Percentiles rank a stretch among this genome's conserved stretches.
Conservation (phyloP, 2,888 invertebrate species). For the Tetragonula carbonaria region DNA sequence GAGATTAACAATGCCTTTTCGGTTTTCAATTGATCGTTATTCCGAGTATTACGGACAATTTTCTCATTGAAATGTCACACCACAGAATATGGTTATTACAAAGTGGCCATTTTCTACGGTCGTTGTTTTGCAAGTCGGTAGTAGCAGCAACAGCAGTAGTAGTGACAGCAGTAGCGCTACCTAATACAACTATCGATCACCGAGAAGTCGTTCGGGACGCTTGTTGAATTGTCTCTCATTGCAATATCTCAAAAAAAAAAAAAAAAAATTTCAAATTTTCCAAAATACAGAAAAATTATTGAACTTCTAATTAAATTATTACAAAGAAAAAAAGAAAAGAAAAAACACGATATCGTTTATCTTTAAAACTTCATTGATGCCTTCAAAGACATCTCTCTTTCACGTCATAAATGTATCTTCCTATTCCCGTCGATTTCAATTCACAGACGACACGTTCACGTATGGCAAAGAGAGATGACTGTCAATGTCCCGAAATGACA, state of each 20-base stretch:
- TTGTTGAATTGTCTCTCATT: background rate
- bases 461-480: background rate
- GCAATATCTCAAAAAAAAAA: too few relatives aligned
- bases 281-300: background rate
- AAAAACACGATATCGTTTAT: background rate
- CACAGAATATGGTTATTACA: too few relatives aligned
- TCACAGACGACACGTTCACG: background rate
- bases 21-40: background rate
- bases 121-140: slow-evolving; percentile 48
- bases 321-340: background rate
- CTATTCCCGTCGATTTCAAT: background rate
- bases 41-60: too few relatives aligned
- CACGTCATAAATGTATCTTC: background rate
- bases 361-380: background rate
- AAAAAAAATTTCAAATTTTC: background rate
- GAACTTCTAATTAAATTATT: background rate
- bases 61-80: too few relatives aligned
- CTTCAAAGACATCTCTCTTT: background rate
- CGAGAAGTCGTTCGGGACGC: slow-evolving; percentile 65
- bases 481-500: slow-evolving; percentile 53
- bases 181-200: slow-evolving; percentile 68
- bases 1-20: background rate
- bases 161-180: slow-evolving; percentile 72
- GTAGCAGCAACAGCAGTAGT: slow-evolving; percentile 71
- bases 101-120: background rate